Base-by-base conservation (phyloP, 2,797 vertebrate species). In the Nyctibius grandis region DNA sequence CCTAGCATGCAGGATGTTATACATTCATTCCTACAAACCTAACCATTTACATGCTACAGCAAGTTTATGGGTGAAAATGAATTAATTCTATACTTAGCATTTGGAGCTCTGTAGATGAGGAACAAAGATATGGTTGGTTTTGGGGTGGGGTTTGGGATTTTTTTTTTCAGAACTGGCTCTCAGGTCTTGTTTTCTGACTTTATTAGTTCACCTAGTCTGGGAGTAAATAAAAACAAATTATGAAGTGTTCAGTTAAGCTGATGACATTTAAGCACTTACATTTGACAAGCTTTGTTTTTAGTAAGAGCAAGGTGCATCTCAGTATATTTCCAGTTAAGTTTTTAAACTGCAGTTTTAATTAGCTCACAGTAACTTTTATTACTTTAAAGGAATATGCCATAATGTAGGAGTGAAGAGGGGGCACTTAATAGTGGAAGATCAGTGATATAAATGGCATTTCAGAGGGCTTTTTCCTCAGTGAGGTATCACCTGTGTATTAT, bases 91-190 rank as follows among this genome's bases (percentile, higher is more conserved):
- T 56, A 47, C 15, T 36, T 79, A 23, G 4, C 18, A 42, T 45
- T 56, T 75, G 36, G 31, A 40, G 9, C 12, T 51, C 23, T 47
- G 38, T 40, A 75, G 36, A 47, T 31, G 17, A 65, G 8, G 17
- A 88, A 26, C 8, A 88, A 53, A 74, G 10, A 51, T 45, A 31
- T 10, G 12, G 8, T 38, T 50, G 36, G 7, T 21, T 69, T 53
- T 53, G 12, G 45, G 12, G 25, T 47, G 20, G 0, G 12, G 12
- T 31, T 53, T 64, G 0, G 0, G 7, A 4, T 18, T 16, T 5
- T 3, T 17, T 6, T 5, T 67, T 57, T 64, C 11, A 63, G 26
- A 60, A 6, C 7, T 75, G 25, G 2, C 7, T 45, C 12, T 77
- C 25, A 63, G 13, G 33, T 61, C 7, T 88, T 42, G 7, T 65